Conservation (phyloP, 2,113 vertebrate genomes). For the Syngnathoides biaculeatus region DNA sequence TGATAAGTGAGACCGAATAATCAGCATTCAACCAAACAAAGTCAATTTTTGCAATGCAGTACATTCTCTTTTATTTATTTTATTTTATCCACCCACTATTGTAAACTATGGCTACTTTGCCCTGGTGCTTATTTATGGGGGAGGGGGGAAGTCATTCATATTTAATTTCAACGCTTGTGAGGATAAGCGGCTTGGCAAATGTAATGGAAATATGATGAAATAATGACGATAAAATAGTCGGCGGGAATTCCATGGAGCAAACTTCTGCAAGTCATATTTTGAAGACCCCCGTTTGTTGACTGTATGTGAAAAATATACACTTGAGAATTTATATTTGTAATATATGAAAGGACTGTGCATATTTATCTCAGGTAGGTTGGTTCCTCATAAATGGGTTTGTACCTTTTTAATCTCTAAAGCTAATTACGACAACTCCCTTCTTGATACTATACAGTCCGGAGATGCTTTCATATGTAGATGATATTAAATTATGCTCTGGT, state of each 20-base stretch:
- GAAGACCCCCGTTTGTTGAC: background rate
- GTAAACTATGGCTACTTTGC: too few relatives aligned
- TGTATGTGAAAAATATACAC: background rate
- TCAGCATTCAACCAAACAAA: too few relatives aligned
- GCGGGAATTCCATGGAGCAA: background rate
- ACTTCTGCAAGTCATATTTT: background rate
- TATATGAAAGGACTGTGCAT: conserved; percentile 12
- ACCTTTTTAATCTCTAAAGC: conserved; percentile 47
- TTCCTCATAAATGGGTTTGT: conserved; percentile 24
- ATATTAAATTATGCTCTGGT: conserved; percentile 60
- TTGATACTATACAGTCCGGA: conserved; percentile 30
- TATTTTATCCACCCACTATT: too few relatives aligned
- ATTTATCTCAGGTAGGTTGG: conserved; percentile 21
- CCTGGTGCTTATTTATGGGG: too few relatives aligned
- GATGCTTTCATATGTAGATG: conserved; percentile 66
- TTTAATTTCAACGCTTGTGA: too few relatives aligned
- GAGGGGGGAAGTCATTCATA: too few relatives aligned
- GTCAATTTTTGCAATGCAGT: too few relatives aligned
- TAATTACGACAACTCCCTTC: conserved; percentile 55
- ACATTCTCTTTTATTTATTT: too few relatives aligned
- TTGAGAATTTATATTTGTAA: background rate
- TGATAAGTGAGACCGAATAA: too few relatives aligned
- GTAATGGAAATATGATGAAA: too few relatives aligned
- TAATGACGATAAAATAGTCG: background rate
- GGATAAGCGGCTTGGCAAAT: too few relatives aligned